Percentiles rank a stretch among this genome's conserved stretches.
Evolutionary conservation across 2,797 vertebrate genomes (phyloP).

Genomic region (Rhinophrynus dorsalis): DNA sequence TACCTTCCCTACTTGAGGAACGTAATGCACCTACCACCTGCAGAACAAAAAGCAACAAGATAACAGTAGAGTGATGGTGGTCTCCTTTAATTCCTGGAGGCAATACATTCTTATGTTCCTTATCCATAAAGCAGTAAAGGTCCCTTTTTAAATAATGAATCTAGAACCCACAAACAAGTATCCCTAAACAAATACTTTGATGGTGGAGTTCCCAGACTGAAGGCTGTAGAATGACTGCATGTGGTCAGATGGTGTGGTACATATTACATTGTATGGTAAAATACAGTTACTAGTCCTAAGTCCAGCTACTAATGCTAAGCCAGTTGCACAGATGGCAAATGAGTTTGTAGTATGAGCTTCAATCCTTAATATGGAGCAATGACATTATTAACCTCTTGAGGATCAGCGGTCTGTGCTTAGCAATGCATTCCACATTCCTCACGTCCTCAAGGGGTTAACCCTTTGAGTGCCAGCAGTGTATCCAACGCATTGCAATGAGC

Average conservation of each 20-base stretch:
- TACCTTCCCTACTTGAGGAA: no score
- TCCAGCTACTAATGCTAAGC: conserved; percentile 3
- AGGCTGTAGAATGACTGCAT: neutral
- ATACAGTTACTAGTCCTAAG: conserved; percentile 10
- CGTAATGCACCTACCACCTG: no score
- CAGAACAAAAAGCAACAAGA: no score
- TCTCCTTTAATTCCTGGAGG: no score
- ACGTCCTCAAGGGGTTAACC: no score
- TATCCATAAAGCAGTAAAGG: no score
- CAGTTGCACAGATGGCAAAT: neutral
- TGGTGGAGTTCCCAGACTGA: neutral
- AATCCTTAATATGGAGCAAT: neutral
- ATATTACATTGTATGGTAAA: neutral
- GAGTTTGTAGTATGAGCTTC: neutral
- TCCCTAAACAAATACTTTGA: neutral
- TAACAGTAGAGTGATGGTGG: no score
- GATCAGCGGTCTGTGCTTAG: no score
- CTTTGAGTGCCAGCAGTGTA: no score
- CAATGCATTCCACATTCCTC: no score
- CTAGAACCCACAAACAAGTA: neutral
- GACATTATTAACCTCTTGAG: neutral
- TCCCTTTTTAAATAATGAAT: no score
- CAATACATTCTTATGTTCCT: no score
- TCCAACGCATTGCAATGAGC: neutral
- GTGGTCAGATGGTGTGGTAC: neutral